These are phyloP conservation scores for Trachythela sp. DNA, from an alignment of 64 coral and sea anemone genomes.

Conservation along the genomic window DNA sequence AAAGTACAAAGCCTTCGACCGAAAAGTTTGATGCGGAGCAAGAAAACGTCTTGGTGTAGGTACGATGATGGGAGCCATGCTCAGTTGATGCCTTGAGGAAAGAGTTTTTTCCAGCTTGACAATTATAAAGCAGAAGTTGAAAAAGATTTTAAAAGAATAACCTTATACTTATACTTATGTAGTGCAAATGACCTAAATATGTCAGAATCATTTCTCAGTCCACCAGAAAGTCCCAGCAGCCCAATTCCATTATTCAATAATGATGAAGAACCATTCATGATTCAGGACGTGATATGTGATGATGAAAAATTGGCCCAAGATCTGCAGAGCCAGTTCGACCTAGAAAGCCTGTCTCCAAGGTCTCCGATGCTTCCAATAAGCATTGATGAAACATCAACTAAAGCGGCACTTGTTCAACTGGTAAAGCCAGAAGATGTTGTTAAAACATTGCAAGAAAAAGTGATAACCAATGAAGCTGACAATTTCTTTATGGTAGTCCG, in stretches of 20 bases:
- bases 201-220: not conserved
- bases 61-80: not conserved
- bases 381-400: no score
- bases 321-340: not conserved
- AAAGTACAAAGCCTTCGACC: not conserved
- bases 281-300: not conserved
- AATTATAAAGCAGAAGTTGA: not conserved
- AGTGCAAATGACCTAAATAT: not conserved
- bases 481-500: not conserved
- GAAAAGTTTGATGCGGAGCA: not conserved
- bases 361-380: no score
- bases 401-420: no score
- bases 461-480: not conserved
- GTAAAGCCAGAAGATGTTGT: not conserved
- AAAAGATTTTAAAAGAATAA: not conserved
- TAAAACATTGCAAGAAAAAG: not conserved
- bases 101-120: not conserved
- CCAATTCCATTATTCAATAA: not conserved
- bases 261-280: not conserved
- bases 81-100: not conserved
- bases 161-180: slow-evolving; percentile 1
- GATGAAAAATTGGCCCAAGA: not conserved
- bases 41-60: not conserved
- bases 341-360: not conserved
- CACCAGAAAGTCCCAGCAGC: not conserved